These are phyloP conservation scores for Tetrao urogallus DNA, from an alignment of 2,113 vertebrate species.

Conservation along the genomic window DNA sequence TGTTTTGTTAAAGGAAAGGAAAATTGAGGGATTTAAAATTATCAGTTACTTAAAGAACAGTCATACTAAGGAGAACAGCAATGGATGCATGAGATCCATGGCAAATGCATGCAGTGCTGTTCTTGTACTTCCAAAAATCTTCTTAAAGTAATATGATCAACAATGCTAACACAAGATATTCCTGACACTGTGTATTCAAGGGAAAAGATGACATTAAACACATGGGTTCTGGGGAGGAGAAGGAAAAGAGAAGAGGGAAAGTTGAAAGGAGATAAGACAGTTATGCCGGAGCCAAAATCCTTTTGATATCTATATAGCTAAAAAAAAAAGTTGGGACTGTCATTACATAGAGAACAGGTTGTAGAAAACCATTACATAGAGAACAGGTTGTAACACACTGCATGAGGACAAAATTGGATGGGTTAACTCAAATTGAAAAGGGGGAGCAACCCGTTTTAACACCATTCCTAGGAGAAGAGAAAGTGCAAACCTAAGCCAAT, in stretches of 20 bases:
- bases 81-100: not conserved
- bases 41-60: not conserved
- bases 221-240: not conserved
- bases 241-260: not conserved
- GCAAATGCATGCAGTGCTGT: not conserved
- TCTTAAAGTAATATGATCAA: not conserved
- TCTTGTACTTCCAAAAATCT: not conserved
- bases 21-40: not conserved
- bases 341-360: not conserved
- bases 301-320: not conserved
- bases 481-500: not conserved
- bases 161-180: not conserved
- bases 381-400: accelerated
- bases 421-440: not conserved
- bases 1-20: not conserved
- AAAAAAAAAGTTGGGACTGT: accelerated
- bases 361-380: not conserved
- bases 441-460: not conserved
- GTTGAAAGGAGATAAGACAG: not conserved
- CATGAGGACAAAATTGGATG: not conserved
- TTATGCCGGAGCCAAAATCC: not conserved
- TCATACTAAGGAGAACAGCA: not conserved
- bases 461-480: not conserved
- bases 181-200: not conserved
- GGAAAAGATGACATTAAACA: not conserved